phyloP scores from a whole-genome alignment of 2,888 invertebrate species.

The Nebria brevicollis region DNA sequence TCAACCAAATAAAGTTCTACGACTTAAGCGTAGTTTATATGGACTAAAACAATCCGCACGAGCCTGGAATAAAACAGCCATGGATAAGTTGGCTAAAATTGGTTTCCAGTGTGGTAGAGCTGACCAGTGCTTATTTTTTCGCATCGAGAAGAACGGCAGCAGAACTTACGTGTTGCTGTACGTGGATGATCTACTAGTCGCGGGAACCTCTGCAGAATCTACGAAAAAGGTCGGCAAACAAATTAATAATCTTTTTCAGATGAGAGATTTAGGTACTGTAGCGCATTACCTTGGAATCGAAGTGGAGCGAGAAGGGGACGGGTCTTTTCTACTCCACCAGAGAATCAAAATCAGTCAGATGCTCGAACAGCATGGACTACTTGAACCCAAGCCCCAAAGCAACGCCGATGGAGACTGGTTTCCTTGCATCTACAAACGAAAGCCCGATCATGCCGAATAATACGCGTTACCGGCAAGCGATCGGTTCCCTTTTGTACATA shows the following conservation, averaged over 20 bases:
- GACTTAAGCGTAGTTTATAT: not conserved
- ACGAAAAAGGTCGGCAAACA: constrained; percentile 6
- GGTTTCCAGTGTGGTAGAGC: constrained; percentile 11
- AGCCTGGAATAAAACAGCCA: not conserved
- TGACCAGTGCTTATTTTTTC: constrained; percentile 7
- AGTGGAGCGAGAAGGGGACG: constrained; percentile 9
- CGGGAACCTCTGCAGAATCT: not conserved
- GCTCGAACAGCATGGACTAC: not conserved
- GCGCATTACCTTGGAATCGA: constrained; percentile 22
- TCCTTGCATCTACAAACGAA: not conserved
- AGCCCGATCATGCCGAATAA: not conserved
- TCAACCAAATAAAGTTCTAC: not conserved
- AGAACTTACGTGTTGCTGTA: constrained; percentile 14
- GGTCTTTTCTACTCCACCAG: constrained; percentile 15
- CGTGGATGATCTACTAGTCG: constrained; percentile 17
- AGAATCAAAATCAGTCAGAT: not conserved
- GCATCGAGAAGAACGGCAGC: constrained; percentile 3
- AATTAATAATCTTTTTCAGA: constrained; percentile 7
- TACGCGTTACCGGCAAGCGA: not conserved
- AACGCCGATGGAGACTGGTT: constrained; percentile 11
- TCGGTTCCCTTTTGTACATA: constrained; percentile 21
- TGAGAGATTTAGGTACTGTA: constrained; percentile 9
- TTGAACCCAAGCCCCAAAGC: not conserved
- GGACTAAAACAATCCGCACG: not conserved
- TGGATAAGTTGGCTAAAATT: not conserved